Conservation (phyloP, 1,140 invertebrate species). For the Hyphantria cunea region DNA sequence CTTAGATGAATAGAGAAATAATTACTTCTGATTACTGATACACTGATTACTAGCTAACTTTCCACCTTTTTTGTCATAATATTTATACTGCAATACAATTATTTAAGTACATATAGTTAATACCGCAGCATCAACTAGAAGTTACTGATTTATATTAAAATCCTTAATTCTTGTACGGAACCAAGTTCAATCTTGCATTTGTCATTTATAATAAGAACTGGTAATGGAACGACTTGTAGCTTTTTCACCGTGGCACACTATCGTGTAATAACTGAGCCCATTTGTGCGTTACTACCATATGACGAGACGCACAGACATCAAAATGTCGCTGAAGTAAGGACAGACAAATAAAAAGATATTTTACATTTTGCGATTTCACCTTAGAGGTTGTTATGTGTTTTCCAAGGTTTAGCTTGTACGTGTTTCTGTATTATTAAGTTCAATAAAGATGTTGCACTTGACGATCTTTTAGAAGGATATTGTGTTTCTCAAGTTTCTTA, state of each 20-base stretch:
- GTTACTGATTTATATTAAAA: too few relatives aligned
- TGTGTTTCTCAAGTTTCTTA: too few relatives aligned
- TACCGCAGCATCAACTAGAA: too few relatives aligned
- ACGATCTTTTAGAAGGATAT: too few relatives aligned
- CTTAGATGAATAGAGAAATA: too few relatives aligned
- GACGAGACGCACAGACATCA: constrained; percentile 12
- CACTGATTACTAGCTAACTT: too few relatives aligned
- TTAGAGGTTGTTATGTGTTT: background rate
- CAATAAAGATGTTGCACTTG: too few relatives aligned
- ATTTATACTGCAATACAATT: too few relatives aligned
- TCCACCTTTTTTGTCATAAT: too few relatives aligned
- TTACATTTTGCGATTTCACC: background rate
- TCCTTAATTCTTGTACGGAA: background rate
- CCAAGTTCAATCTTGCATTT: constrained; percentile 10
- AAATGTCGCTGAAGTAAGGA: constrained; percentile 35
- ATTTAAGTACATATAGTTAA: too few relatives aligned
- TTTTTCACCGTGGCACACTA: constrained; percentile 29
- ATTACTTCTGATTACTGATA: too few relatives aligned
- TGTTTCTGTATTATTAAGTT: background rate
- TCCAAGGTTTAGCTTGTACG: background rate
- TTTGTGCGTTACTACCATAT: constrained; percentile 25
- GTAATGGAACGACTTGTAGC: background rate
- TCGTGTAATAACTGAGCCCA: constrained; percentile 36
- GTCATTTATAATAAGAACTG: constrained; percentile 5
- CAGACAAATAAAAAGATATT: constrained; percentile 27